phyloP scores from a whole-genome alignment of 2,888 invertebrate species.

The Dysmachus trigonus region DNA sequence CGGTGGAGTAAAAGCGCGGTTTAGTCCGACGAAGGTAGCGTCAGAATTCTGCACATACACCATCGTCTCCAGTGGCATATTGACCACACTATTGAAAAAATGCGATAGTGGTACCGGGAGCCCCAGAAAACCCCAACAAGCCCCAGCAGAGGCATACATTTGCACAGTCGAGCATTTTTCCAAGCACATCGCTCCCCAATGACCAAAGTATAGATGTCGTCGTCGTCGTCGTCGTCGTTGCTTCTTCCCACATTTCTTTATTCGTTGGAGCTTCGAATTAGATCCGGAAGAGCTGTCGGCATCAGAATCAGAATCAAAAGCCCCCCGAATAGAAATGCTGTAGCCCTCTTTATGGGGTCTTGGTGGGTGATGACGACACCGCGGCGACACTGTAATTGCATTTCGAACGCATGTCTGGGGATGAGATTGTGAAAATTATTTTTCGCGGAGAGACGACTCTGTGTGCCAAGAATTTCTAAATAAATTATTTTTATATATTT shows the following conservation, averaged over 20 bases:
- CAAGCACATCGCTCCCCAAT: neutral
- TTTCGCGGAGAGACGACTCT: neutral
- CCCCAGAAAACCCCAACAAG: neutral
- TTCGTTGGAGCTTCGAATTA: neutral
- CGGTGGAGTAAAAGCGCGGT: neutral
- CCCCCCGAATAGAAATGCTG: neutral
- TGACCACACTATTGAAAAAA: neutral
- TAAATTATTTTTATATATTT: neutral
- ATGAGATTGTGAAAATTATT: neutral
- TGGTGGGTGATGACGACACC: conserved; percentile 32
- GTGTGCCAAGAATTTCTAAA: conserved; percentile 38
- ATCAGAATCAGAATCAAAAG: neutral
- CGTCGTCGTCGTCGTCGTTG: too few relatives aligned
- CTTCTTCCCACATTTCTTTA: neutral
- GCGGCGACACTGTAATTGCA: conserved; percentile 15
- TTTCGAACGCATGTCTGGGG: neutral
- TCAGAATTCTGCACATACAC: neutral
- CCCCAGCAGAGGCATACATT: neutral
- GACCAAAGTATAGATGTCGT: too few relatives aligned
- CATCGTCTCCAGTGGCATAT: neutral
- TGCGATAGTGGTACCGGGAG: neutral
- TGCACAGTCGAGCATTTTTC: neutral
- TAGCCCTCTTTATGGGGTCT: neutral
- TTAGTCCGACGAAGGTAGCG: neutral
- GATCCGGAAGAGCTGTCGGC: neutral